Evolutionary conservation across 2,113 vertebrate genomes (phyloP), one percentile per base, ranked within the genome.

Genomic region (Pedetes capensis): DNA sequence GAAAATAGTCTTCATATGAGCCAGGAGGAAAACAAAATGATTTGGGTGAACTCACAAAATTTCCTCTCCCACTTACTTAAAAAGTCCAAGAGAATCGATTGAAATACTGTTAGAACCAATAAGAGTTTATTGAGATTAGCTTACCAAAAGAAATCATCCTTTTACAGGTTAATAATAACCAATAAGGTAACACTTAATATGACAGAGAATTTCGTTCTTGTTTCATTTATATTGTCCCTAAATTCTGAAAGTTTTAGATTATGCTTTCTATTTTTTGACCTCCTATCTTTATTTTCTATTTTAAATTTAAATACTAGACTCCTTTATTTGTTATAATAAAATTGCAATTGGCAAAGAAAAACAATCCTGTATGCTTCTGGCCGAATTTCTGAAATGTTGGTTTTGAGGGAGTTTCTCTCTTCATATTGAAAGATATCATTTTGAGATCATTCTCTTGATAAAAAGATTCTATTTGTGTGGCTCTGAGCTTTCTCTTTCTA

Each of bases 291-390:
- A 69, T 89, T 64, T 97, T 88, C 27, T 47, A 66, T n/a, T 89
- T 85, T 42, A 89, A 82, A 64, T 59, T 79, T 95, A 79, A 96
- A 72, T 78, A 32, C 23, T 22, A 72, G 37, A 82, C 23, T 80
- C 37, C 89, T 49, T 53, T 82, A 11, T 83, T 96, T 91, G 68
- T 57, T 81, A 76, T 47, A 93, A 94, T 91, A 87, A 96, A 95
- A 93, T 66, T 88, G 42, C 16, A 85, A 22, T 4, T 78, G 11
- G 27, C 89, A 32, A 44, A 74, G 22, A 86, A 42, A 68, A 53
- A 42, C 47, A 32, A 37, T 44, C 20, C 59, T n/a, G 61, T 68
- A 92, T 94, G 83, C 53, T 0, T 0, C 42, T 51, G 68, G 29
- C 59, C 75, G 20, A 29, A 80, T 87, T 71, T 92, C 78, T 87